These are phyloP conservation scores for Leptura quadrifasciata DNA, from an alignment of 2,888 invertebrate species.

Conservation along the genomic window DNA sequence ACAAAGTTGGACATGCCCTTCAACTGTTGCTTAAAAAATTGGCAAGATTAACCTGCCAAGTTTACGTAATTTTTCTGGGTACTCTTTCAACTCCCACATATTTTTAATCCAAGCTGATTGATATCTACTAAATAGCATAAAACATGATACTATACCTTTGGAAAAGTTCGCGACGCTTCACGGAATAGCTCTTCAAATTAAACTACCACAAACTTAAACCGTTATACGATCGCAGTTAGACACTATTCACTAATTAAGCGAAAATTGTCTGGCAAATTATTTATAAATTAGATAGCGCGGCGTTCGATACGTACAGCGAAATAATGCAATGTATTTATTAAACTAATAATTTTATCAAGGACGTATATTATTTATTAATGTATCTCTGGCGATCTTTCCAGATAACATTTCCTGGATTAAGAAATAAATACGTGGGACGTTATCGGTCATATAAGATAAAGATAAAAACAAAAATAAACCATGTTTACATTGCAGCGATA, in stretches of 20 bases:
- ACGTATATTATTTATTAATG: conserved; percentile 40
- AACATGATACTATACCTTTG: conserved; percentile 9
- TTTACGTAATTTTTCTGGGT: no score
- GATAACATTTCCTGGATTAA: conserved; percentile 29
- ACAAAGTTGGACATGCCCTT: no score
- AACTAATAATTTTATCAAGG: conserved; percentile 34
- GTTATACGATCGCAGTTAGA: not conserved
- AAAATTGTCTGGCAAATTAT: not conserved
- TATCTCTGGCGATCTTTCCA: conserved; percentile 35
- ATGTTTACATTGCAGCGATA: conserved; percentile 21
- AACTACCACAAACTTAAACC: not conserved
- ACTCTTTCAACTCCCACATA: no score
- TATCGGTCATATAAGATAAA: conserved; percentile 34
- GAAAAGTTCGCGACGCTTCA: not conserved
- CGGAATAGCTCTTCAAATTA: not conserved
- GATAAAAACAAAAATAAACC: conserved; percentile 40
- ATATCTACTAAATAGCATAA: not conserved
- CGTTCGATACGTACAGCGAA: not conserved
- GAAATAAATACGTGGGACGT: not conserved
- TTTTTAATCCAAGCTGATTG: no score
- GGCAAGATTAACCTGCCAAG: no score
- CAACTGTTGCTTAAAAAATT: no score
- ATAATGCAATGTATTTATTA: not conserved
- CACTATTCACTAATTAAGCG: not conserved
- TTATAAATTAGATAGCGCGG: not conserved